Percentiles rank a stretch among this genome's conserved stretches.
Evolutionary conservation across 2,888 invertebrate genomes (phyloP).

Genomic region (Lapara coniferarum): DNA sequence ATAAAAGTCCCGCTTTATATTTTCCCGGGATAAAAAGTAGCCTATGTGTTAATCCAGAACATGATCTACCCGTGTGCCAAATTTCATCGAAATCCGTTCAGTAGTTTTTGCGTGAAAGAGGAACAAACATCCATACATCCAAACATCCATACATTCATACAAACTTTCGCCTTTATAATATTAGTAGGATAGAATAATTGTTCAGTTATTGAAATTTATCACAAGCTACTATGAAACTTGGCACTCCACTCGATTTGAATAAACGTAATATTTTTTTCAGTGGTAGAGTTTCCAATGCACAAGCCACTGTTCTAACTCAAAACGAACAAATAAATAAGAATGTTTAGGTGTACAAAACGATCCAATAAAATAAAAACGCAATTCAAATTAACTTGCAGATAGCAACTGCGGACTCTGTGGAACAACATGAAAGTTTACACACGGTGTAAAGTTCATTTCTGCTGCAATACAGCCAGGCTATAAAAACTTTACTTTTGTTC

Average conservation of each 20-base stretch:
- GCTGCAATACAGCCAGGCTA: constrained; percentile 1
- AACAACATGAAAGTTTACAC: constrained; percentile 21
- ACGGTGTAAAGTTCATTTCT: constrained; percentile 18
- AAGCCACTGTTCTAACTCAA: neutral
- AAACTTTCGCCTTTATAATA: too few relatives aligned
- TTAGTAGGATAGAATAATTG: too few relatives aligned
- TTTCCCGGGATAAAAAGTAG: too few relatives aligned
- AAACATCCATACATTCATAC: too few relatives aligned
- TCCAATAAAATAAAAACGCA: constrained; percentile 26
- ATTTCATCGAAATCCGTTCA: too few relatives aligned
- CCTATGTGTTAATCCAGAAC: too few relatives aligned
- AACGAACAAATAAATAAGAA: constrained; percentile 6
- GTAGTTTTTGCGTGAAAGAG: too few relatives aligned
- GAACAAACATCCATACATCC: too few relatives aligned
- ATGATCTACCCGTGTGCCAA: too few relatives aligned
- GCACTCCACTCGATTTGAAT: neutral
- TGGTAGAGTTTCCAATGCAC: constrained; percentile 9
- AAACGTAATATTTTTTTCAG: neutral
- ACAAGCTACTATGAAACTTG: constrained; percentile 6
- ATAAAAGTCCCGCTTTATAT: too few relatives aligned
- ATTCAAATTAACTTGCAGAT: constrained; percentile 10
- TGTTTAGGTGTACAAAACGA: constrained; percentile 32
- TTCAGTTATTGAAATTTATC: neutral
- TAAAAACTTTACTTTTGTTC: constrained; percentile 20
- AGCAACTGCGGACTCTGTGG: constrained; percentile 12